A percentile compares a stretch with the other conserved stretches of the same genome.
Conservation (phyloP, 2,113 vertebrate species). For the Carassius gibelio region DNA sequence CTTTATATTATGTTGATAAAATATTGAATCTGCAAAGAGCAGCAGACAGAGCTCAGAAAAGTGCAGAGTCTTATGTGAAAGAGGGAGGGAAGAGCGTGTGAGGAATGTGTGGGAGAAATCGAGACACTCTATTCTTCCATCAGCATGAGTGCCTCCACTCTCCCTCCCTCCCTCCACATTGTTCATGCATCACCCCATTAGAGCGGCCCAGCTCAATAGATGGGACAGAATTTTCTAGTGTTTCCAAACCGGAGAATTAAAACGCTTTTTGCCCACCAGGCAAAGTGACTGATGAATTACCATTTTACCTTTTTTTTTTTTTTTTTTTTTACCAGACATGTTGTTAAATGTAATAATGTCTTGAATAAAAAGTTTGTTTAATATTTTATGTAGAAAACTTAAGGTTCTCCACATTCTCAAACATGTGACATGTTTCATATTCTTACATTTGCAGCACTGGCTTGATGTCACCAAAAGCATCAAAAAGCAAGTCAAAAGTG, state of each 20-base stretch:
- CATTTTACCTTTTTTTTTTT: too few relatives aligned
- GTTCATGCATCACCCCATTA: slow-evolving; percentile 61
- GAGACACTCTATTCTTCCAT: slow-evolving; percentile 64
- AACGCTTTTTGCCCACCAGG: background rate
- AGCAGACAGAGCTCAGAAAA: background rate
- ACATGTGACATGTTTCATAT: slow-evolving; percentile 33
- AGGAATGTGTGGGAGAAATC: slow-evolving; percentile 89
- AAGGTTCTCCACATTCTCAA: background rate
- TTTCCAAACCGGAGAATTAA: background rate
- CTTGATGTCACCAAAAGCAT: slow-evolving; percentile 97
- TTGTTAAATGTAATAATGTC: background rate
- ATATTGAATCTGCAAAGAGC: slow-evolving; percentile 6
- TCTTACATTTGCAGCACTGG: slow-evolving; percentile 86
- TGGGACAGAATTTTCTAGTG: slow-evolving; percentile 25
- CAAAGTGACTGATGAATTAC: background rate
- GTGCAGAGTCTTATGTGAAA: background rate
- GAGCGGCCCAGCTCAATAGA: slow-evolving; percentile 47
- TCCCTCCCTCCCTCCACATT: slow-evolving; percentile 44
- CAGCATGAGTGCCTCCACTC: slow-evolving; percentile 39
- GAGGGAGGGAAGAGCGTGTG: slow-evolving; percentile 37
- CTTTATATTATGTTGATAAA: background rate
- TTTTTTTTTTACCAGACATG: background rate
- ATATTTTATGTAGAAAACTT: background rate
- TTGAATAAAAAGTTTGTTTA: background rate
- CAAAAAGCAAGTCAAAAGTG: slow-evolving; percentile 99